Evolutionary conservation across 2,888 invertebrate genomes (phyloP).

Genomic region (Sipha maydis): DNA sequence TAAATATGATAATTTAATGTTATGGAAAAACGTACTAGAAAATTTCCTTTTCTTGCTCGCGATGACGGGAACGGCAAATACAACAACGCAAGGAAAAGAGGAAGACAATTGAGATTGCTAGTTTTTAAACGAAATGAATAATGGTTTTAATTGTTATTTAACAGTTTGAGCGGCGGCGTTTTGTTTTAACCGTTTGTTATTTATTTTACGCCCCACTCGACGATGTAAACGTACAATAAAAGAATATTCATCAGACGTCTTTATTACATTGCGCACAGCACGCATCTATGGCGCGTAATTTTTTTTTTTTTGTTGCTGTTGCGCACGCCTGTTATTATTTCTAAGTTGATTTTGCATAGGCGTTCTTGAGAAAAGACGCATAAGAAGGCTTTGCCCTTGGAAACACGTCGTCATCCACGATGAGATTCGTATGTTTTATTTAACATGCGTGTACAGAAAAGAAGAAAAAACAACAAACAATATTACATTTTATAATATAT

Average conservation of each 20-base stretch:
- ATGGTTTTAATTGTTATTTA: constrained; percentile 42
- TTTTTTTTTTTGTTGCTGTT: neutral
- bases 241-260: constrained; percentile 15
- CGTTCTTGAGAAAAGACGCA: constrained; percentile 15
- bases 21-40: neutral
- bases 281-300: neutral
- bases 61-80: neutral
- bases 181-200: constrained; percentile 25
- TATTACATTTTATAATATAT: neutral
- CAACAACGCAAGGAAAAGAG: neutral
- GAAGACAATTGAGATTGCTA: constrained; percentile 31
- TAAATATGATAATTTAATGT: no score
- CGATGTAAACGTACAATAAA: constrained; percentile 16
- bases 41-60: neutral
- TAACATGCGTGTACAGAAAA: neutral
- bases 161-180: constrained; percentile 7
- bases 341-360: constrained; percentile 29
- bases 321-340: neutral
- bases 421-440: neutral
- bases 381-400: neutral
- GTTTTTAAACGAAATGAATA: constrained; percentile 30
- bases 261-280: neutral
- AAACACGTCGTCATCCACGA: neutral
- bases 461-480: neutral
- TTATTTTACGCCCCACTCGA: constrained; percentile 32